phyloP scores from a whole-genome alignment of 2,888 invertebrate species.

The Hylaea fasciaria region DNA sequence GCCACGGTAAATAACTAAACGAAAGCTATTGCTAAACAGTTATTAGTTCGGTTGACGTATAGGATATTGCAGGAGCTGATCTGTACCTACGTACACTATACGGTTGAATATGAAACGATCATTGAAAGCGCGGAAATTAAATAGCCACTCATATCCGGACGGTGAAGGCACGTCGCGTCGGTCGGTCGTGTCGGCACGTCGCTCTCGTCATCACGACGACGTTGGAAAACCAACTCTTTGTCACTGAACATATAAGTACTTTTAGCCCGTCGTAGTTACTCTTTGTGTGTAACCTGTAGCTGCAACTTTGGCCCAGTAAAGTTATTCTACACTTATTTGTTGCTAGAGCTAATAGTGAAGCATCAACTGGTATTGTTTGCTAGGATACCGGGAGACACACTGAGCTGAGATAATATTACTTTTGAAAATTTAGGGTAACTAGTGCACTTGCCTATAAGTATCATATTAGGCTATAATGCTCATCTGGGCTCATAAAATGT shows the following conservation, averaged over 20 bases:
- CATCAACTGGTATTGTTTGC: no score
- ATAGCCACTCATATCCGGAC: conserved; percentile 79
- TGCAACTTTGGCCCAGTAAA: no score
- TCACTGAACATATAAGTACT: background rate
- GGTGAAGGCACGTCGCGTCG: conserved; percentile 56
- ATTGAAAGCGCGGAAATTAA: conserved; percentile 81
- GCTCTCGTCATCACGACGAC: background rate
- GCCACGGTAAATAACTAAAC: conserved; percentile 2
- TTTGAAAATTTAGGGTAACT: no score
- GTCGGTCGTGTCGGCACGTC: background rate
- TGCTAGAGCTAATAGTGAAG: no score
- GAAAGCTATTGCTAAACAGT: conserved; percentile 25
- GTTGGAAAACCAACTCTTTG: conserved; percentile 22
- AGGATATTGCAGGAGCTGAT: conserved; percentile 55
- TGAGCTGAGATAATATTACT: no score
- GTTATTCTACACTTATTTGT: no score
- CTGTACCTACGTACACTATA: conserved; percentile 44
- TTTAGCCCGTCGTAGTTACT: background rate
- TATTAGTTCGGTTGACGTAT: conserved; percentile 39
- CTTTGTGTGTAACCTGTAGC: conserved; percentile 11
- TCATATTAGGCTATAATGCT: no score
- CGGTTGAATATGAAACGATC: conserved; percentile 71
- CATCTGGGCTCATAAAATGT: no score
- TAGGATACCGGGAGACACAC: no score
- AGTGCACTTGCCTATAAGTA: no score